A percentile compares a stretch with the other conserved stretches of the same genome.
Conservation (phyloP, 2,113 vertebrate species). For the Pongo pygmaeus region DNA sequence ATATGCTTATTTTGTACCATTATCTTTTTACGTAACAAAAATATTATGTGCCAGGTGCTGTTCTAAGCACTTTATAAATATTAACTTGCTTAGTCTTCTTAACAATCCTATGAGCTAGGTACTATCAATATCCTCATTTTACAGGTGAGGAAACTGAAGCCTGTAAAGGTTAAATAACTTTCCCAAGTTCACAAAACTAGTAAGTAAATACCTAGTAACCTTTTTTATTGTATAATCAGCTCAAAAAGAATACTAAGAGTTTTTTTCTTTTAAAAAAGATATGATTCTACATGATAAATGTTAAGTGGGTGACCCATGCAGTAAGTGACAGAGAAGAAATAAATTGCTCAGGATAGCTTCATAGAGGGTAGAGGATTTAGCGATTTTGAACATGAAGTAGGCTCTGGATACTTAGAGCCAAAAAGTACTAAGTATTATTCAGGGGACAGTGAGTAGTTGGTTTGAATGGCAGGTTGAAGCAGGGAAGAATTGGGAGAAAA, state of each 20-base stretch:
- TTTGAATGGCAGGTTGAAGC: not conserved
- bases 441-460: not conserved
- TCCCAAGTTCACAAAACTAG: not conserved
- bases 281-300: not conserved
- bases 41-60: not conserved
- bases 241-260: not conserved
- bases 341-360: not conserved
- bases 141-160: not conserved
- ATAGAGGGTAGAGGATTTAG: not conserved
- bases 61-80: not conserved
- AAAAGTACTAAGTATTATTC: not conserved
- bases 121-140: not conserved
- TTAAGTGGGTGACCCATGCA: not conserved
- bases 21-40: constrained; percentile 17
- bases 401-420: not conserved
- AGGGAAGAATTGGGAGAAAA: not conserved
- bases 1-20: not conserved
- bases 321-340: not conserved
- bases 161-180: not conserved
- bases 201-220: not conserved
- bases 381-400: not conserved
- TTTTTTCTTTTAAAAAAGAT: not conserved
- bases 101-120: not conserved
- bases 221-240: not conserved
- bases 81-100: not conserved